A percentile compares a stretch with the other conserved stretches of the same genome.
Evolutionary conservation across 2,888 invertebrate genomes (phyloP).

Genomic region (Temnothorax rugatulus): DNA sequence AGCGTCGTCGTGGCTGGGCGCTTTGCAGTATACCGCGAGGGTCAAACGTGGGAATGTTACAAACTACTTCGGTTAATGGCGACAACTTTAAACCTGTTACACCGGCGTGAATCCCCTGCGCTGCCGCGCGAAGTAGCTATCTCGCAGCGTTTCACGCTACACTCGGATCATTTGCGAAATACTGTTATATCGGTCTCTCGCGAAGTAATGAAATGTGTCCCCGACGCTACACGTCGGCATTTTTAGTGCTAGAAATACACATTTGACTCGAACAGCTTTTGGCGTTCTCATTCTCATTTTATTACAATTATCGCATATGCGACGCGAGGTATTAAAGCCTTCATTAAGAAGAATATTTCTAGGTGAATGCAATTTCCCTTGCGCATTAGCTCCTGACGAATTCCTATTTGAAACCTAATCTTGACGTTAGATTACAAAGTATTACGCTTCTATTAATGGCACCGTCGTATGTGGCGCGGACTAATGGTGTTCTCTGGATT

Average conservation of each 20-base stretch:
- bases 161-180: constrained; percentile 49
- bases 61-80: constrained; percentile 52
- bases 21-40: constrained; percentile 27
- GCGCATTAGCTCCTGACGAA: background rate
- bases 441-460: constrained; percentile 17
- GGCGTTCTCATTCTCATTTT: background rate
- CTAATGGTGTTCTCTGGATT: background rate
- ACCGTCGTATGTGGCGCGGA: background rate
- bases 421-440: background rate
- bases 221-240: background rate
- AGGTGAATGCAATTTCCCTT: background rate
- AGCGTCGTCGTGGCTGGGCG: background rate
- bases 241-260: constrained; percentile 1
- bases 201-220: constrained; percentile 24
- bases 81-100: constrained; percentile 58
- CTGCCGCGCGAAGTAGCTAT: constrained; percentile 35
- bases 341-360: background rate
- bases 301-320: too few relatives aligned
- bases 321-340: background rate
- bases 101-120: constrained; percentile 33
- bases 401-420: constrained; percentile 18
- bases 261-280: background rate
- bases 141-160: constrained; percentile 33
- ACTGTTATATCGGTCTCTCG: constrained; percentile 34
- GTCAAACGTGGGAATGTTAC: constrained; percentile 57